Base-by-base conservation (phyloP, 1,140 invertebrate species). In the Bombus huntii region DNA sequence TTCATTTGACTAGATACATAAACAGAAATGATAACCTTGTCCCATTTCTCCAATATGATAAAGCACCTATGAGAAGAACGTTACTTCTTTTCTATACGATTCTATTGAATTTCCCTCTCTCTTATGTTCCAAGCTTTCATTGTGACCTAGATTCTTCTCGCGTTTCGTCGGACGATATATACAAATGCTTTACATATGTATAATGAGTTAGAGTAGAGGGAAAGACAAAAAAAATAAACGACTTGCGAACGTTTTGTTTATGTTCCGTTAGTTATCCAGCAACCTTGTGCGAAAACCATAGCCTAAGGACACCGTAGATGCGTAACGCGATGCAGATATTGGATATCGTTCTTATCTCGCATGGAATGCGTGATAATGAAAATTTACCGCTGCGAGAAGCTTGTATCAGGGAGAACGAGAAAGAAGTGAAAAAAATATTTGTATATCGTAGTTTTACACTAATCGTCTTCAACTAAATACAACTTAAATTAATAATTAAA, bases 131-230 rank as follows among this genome's bases (percentile, higher is more conserved):
- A 44, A 75, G 84, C 59, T 85, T 86, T 70, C 71, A 73, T 81
- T 78, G n/a, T 82, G 84, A 86, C 79, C 84, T n/a, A 86, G 22
- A 81, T 86, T 66, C 53, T 22, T 75, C 44, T 13, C n/a, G 59
- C 44, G 73, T 66, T 75, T 75, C 47, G 57, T 44, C 22, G 44
- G 68, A 59, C 84, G 59, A 86, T 85, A 84, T 62, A 62, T 72
- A 72, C 57, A 70, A 22, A 80, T 42, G 12, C 31, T 79, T 28
- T 28, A 31, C n/a, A 39, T 31, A 44, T 39, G 28, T 53, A 65
- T 80, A 85, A 80, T 39, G 72, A 31, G 31, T 85, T 65, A 28
- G 22, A 25, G 5, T 53, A 8, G 4, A 18, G 0, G 2, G 37
- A 1, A 3, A 10, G 25, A 31, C 13, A 0, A 72, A 57, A 42